Conservation (phyloP, 2,888 invertebrate genomes). For the Glaucopsyche alexis region DNA sequence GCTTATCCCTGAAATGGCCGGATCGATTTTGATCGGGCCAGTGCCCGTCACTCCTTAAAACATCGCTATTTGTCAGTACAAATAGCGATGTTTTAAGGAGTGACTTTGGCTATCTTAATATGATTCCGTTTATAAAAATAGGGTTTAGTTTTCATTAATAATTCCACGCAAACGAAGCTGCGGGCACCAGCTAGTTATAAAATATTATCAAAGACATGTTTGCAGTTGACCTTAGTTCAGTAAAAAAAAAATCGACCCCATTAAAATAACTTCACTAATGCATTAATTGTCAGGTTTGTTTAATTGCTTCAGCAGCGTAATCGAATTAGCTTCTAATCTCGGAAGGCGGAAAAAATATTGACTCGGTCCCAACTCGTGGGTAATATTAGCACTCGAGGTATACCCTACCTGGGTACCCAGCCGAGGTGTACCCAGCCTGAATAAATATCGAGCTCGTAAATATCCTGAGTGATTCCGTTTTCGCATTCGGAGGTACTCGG, state of each 20-base stretch:
- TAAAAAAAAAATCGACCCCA: background rate
- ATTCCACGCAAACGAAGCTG: background rate
- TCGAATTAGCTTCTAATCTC: constrained; percentile 7
- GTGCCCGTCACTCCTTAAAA: too few relatives aligned
- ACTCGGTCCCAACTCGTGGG: background rate
- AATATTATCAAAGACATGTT: background rate
- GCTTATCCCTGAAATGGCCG: too few relatives aligned
- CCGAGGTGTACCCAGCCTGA: constrained; percentile 17
- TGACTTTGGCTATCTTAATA: too few relatives aligned
- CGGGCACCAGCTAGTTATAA: background rate
- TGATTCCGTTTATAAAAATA: too few relatives aligned
- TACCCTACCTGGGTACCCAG: background rate
- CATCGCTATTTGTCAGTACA: too few relatives aligned
- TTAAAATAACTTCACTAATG: too few relatives aligned
- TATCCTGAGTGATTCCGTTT: constrained; percentile 22
- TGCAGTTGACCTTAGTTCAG: background rate
- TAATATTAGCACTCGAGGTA: background rate
- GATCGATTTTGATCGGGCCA: too few relatives aligned
- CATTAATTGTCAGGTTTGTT: background rate
- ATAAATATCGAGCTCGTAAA: constrained; percentile 20
- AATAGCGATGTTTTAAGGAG: too few relatives aligned
- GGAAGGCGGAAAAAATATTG: background rate
- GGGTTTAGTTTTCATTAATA: background rate
- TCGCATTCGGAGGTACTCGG: constrained; percentile 15
- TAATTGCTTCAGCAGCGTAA: background rate